A percentile compares a stretch with the other conserved stretches of the same genome.
Conservation (phyloP, 2,888 invertebrate genomes). For the Aricia artaxerxes region DNA sequence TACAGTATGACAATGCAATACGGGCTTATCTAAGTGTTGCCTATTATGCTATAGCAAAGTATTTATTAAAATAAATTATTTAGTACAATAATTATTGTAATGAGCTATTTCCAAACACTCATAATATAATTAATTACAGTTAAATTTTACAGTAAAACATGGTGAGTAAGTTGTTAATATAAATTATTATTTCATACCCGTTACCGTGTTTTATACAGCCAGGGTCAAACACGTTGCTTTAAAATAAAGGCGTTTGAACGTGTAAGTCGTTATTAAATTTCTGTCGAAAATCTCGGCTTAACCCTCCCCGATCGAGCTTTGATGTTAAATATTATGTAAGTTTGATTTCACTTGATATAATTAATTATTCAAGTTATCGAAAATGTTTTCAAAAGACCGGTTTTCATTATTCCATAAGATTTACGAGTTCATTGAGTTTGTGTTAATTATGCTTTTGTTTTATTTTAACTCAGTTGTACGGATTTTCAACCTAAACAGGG, state of each 20-base stretch:
- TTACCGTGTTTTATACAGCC: neutral
- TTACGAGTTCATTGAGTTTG: neutral
- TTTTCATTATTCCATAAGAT: neutral
- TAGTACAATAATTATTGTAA: too few species aligned
- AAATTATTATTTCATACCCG: neutral
- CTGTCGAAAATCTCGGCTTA: conserved; percentile 2
- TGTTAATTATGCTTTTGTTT: neutral
- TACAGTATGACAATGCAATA: too few species aligned
- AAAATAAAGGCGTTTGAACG: neutral
- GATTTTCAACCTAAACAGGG: neutral
- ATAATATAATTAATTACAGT: neutral
- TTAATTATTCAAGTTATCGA: conserved; percentile 18
- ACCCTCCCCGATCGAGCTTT: conserved; percentile 9
- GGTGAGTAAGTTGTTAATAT: neutral
- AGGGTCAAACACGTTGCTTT: neutral
- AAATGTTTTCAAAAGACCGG: conserved; percentile 3
- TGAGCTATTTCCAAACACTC: too few species aligned
- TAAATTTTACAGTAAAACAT: neutral
- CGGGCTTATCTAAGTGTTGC: too few species aligned
- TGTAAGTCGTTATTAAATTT: neutral
- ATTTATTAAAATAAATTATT: too few species aligned
- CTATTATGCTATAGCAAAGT: too few species aligned
- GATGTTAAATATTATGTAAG: conserved; percentile 4
- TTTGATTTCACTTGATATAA: conserved; percentile 23
- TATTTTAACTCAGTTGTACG: neutral